A percentile compares a stretch with the other conserved stretches of the same genome.
phyloP scores from a whole-genome alignment of 2,113 vertebrate species.

The Agapornis roseicollis region DNA sequence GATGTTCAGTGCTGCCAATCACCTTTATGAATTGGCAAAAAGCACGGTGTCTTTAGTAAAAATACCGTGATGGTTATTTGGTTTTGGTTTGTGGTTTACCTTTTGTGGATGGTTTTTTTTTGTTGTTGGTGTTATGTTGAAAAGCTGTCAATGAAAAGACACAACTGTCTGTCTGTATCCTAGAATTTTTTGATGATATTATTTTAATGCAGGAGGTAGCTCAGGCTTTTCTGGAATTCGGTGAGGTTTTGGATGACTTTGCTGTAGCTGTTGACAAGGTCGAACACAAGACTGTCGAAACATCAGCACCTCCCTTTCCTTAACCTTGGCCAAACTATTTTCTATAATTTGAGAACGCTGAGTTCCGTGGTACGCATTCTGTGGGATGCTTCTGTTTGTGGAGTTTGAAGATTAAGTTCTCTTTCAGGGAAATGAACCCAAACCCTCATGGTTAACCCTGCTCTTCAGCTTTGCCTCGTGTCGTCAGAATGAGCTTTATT shows the following conservation, averaged over 20 bases:
- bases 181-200: not conserved
- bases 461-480: not conserved
- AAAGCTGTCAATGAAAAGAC: not conserved
- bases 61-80: not conserved
- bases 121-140: not conserved
- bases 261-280: conserved; percentile 51
- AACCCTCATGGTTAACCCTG: not conserved
- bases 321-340: conserved; percentile 11
- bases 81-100: not conserved
- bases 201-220: not conserved
- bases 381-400: not conserved
- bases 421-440: not conserved
- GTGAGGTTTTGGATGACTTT: conserved; percentile 51
- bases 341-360: conserved; percentile 17
- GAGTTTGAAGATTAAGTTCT: not conserved
- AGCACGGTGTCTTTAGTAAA: not conserved
- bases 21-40: not conserved
- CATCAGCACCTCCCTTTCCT: conserved; percentile 27
- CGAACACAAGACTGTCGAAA: not conserved
- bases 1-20: not conserved
- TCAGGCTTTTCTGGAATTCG: conserved; percentile 39
- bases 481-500: not conserved
- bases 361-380: not conserved
- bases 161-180: not conserved
- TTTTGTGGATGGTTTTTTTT: not conserved